phyloP scores from a whole-genome alignment of 2,888 invertebrate species.

The Lapara coniferarum region DNA sequence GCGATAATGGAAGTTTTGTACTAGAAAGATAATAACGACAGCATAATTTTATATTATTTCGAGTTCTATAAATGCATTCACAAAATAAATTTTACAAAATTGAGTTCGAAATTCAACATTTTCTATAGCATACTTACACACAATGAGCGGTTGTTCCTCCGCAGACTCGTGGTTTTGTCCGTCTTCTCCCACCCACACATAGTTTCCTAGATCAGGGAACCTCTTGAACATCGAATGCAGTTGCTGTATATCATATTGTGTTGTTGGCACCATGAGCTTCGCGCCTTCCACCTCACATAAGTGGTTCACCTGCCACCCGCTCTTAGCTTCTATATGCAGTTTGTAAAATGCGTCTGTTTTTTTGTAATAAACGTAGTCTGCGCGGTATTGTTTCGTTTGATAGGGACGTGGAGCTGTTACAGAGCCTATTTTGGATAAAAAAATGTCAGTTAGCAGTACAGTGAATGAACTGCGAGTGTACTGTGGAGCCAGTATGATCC shows the following conservation, averaged over 20 bases:
- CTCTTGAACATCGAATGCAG: slow-evolving; percentile 50
- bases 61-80: too few relatives aligned
- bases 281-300: slow-evolving; percentile 49
- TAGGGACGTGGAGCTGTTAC: slow-evolving; percentile 7
- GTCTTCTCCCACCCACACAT: slow-evolving; percentile 47
- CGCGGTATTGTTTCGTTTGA: slow-evolving; percentile 40
- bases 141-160: slow-evolving; percentile 42
- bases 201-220: slow-evolving; percentile 49
- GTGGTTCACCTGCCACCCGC: slow-evolving; percentile 25
- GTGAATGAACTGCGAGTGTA: too few relatives aligned
- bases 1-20: too few relatives aligned
- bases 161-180: slow-evolving; percentile 42
- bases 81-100: too few relatives aligned
- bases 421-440: slow-evolving; percentile 5
- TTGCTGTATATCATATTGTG: slow-evolving; percentile 41
- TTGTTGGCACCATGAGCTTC: slow-evolving; percentile 40
- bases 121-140: slow-evolving; percentile 36
- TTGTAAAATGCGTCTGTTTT: slow-evolving; percentile 55
- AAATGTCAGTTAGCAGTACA: not conserved
- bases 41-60: too few relatives aligned
- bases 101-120: too few relatives aligned
- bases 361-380: slow-evolving; percentile 50
- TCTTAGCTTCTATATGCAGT: slow-evolving; percentile 44
- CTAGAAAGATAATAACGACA: too few relatives aligned
- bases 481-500: too few relatives aligned